Evolutionary conservation across 1,140 invertebrate genomes (phyloP).

Genomic region (Panagrolaimus sp.): DNA sequence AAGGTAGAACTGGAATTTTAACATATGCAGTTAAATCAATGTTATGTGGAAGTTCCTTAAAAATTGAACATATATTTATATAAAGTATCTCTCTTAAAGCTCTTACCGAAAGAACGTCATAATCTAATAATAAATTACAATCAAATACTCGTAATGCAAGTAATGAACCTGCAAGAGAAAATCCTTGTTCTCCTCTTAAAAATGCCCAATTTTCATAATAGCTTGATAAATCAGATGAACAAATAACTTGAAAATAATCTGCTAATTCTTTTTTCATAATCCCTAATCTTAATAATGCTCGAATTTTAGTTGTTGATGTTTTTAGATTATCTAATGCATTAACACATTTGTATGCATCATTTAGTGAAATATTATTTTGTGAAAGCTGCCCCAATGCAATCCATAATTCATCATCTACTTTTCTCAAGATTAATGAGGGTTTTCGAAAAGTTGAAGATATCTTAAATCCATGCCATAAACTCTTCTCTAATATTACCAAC

Average conservation of each 20-base stretch:
- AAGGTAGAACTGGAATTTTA: not conserved
- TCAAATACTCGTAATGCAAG: conserved; percentile 7
- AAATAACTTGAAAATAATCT: conserved; percentile 5
- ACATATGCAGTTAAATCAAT: conserved; percentile 6
- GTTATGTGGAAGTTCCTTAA: conserved; percentile 1
- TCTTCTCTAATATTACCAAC: conserved; percentile 1
- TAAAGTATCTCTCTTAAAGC: not conserved
- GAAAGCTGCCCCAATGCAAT: not conserved
- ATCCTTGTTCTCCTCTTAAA: not conserved
- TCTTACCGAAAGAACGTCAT: conserved; percentile 4
- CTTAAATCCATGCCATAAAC: not conserved
- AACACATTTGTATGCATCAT: conserved; percentile 2
- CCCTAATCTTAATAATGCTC: not conserved
- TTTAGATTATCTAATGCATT: conserved; percentile 5
- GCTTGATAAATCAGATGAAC: not conserved
- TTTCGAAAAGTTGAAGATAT: too few relatives aligned
- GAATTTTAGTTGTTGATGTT: conserved; percentile 8
- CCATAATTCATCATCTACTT: conserved; percentile 9
- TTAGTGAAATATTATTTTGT: not conserved
- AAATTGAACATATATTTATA: not conserved
- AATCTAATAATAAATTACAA: conserved; percentile 11
- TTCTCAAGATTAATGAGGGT: not conserved
- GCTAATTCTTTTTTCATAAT: conserved; percentile 12
- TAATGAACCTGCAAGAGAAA: not conserved
- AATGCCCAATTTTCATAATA: not conserved